Conservation (phyloP, 2,113 vertebrate species). For the Phrynosoma platyrhinos region DNA sequence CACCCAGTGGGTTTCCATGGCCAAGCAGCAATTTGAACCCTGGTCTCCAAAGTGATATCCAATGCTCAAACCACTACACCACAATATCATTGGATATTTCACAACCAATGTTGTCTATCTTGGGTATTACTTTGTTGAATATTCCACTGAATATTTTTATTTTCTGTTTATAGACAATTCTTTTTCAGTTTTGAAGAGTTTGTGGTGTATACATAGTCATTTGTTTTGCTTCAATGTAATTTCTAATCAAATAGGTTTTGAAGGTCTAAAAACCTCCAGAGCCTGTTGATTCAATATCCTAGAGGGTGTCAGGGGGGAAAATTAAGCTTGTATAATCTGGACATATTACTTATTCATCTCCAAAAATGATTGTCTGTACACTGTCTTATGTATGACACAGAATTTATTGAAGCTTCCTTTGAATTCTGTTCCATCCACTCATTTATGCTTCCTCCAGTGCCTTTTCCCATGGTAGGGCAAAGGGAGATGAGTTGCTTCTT, state of each 20-base stretch:
- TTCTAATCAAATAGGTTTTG: not conserved
- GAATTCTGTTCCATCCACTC: constrained; percentile 45
- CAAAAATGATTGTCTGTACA: not conserved
- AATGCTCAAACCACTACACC: no score
- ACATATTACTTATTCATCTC: not conserved
- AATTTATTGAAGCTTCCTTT: not conserved
- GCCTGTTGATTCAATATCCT: not conserved
- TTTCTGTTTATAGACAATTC: not conserved
- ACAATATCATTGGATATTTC: not conserved
- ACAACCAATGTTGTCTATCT: constrained; percentile 19
- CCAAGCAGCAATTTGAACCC: no score
- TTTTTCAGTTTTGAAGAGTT: not conserved
- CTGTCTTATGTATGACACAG: not conserved
- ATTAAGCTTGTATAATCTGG: not conserved
- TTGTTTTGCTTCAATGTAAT: constrained; percentile 32
- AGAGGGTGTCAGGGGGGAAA: no score
- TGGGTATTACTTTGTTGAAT: constrained; percentile 22
- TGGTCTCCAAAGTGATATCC: no score
- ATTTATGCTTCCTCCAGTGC: constrained; percentile 34
- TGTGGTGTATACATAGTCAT: not conserved
- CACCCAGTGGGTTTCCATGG: no score
- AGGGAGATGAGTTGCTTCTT: constrained; percentile 30
- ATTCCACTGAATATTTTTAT: not conserved
- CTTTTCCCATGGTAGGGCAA: constrained; percentile 17
- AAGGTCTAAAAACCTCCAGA: not conserved